Evolutionary conservation across 2,113 vertebrate genomes (phyloP), one percentile per base, ranked within the genome.

Genomic region (Monopterus albus): DNA sequence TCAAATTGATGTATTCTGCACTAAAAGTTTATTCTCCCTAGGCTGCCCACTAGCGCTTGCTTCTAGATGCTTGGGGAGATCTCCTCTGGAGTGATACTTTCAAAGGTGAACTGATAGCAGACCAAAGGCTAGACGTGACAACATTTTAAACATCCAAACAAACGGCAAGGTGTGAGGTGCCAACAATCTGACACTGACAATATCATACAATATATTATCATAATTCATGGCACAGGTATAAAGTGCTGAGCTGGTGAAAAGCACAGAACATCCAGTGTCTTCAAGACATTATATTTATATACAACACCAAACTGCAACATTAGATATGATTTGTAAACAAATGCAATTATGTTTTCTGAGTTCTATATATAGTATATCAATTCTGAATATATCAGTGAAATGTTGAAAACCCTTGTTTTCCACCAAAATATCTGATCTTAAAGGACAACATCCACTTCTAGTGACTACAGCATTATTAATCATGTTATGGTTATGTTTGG

Each of bases 1-100:
- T 78, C 40, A 52, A 67, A 89, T 84, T 88, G 87, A 89, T 90
- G 88, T 75, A 85, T 82, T 85, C 83, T 67, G 72, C 66, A 68
- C 72, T 81, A 67, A 80, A 75, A 81, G 72, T 75, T 76, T 71
- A 55, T 70, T 78, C 49, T 83, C 43, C 52, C 40, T 35, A 17
- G 47, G 51, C 58, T 52, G 58, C 75, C 52, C 52, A 62, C 46
- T 33, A 31, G 72, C 81, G 68, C 74, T 69, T 38, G 28, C 51
- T 42, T 51, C 65, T 50, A 25, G 58, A 39, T 36, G 43, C 63
- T 49, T 25, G 31, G 36, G 62, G 61, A 68, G 43, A 55, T 58
- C 55, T 80, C 52, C 57, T 43, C 31, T 33, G 36, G 39, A 67
- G 53, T 53, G 35, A 57, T 7, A 28, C 35, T 45, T 51, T 69